Evolutionary conservation across 2,888 invertebrate genomes (phyloP), one percentile per base, ranked within the genome.

Genomic region (Cantharis rufa): DNA sequence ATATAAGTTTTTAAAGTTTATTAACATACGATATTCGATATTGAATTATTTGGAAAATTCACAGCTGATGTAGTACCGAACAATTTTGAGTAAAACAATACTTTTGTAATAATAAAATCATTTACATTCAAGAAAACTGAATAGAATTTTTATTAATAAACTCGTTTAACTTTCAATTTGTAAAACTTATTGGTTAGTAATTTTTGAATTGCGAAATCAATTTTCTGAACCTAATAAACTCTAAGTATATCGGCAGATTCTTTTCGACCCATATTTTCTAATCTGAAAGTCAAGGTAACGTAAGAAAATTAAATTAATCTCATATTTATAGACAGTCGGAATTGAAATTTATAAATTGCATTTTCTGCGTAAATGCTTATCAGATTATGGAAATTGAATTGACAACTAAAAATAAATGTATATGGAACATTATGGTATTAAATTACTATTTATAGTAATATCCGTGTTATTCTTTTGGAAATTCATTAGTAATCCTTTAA

Each of bases 281-380:
- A 66, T 66, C 24, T 66, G 64, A 66, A 66, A 66, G 64, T 66
- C 64, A 66, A 66, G 64, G 64, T 24, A 66, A n/a, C 18, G n/a
- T n/a, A n/a, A n/a, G 9, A 48, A 48, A 48, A 48, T 48, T 48
- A n/a, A 48, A 48, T 48, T 48, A n/a, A 48, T n/a, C n/a, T 48
- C 48, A 48, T 7, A 48, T 48, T 48, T 48, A 48, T 48, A 28
- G 28, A 48, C 48, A 48, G n/a, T 48, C n/a, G 0, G 7, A n/a
- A 48, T 48, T 7, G n/a, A 48, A 48, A 48, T 48, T 32, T 48
- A 48, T 48, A 48, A 48, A 48, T 48, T 48, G 48, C 48, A n/a
- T n/a, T 48, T 48, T n/a, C 48, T n/a, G 9, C 4, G 48, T 48
- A 48, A n/a, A n/a, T n/a, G 48, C n/a, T 48, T 48, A n/a, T 48